Evolutionary conservation across 2,797 vertebrate species (phyloP).

Genomic region (Columba guinea): DNA sequence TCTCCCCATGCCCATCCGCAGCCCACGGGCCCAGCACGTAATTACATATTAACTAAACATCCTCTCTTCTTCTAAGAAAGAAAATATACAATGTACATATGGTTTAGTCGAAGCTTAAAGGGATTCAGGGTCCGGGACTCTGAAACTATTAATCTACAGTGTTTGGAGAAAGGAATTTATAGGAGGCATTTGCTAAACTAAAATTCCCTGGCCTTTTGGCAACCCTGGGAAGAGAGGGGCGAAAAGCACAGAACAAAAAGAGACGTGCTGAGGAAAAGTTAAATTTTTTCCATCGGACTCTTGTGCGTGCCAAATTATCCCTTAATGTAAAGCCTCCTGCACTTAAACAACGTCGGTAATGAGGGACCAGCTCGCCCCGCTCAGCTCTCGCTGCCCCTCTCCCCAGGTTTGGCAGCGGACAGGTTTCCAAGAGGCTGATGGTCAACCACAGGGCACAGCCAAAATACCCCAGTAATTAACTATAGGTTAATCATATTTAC

Average conservation of each 20-base stretch:
- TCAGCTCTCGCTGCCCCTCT: neutral
- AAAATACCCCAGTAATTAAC: conserved; percentile 64
- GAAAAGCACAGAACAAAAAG: neutral
- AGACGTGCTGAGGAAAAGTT: neutral
- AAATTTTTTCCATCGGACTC: conserved; percentile 41
- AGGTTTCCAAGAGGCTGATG: neutral
- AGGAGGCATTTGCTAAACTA: conserved; percentile 33
- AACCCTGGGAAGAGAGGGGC: neutral
- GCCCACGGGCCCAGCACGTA: neutral
- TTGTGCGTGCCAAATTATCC: conserved; percentile 38
- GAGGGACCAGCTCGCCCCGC: conserved; percentile 42
- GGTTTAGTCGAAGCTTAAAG: neutral
- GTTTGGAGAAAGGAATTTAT: conserved; percentile 40
- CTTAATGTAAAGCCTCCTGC: conserved; percentile 56
- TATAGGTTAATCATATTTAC: conserved; percentile 71
- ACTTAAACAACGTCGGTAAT: conserved; percentile 23
- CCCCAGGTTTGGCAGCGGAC: conserved; percentile 43
- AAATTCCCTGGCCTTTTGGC: conserved; percentile 16
- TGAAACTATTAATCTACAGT: conserved; percentile 34
- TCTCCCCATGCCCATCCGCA: neutral
- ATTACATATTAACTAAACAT: neutral
- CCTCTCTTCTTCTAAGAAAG: neutral
- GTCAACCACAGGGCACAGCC: conserved; percentile 66
- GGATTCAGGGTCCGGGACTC: neutral
- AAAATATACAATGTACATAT: neutral